Percentiles rank a stretch among this genome's conserved stretches.
These are phyloP conservation scores for Dryadula phaetusa DNA, from an alignment of 2,888 invertebrate genomes.

Conservation along the genomic window DNA sequence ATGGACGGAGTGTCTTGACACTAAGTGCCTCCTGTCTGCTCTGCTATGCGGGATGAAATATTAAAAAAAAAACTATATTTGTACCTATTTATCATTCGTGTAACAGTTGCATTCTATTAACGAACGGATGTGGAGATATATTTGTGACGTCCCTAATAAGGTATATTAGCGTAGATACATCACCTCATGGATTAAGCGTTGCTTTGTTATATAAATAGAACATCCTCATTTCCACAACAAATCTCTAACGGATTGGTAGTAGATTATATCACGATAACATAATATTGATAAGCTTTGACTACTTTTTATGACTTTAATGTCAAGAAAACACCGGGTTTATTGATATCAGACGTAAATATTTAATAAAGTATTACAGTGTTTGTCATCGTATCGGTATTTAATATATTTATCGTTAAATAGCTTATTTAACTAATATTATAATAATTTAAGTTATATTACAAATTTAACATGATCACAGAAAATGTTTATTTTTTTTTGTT, in stretches of 20 bases:
- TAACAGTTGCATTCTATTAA: not conserved
- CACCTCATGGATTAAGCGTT: constrained; percentile 9
- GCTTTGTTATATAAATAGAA: constrained; percentile 22
- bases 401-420: too few relatives aligned
- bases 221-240: constrained; percentile 7
- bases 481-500: too few relatives aligned
- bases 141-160: not conserved
- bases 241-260: not conserved
- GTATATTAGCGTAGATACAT: constrained; percentile 11
- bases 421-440: too few relatives aligned
- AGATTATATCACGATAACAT: constrained; percentile 7
- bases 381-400: too few relatives aligned
- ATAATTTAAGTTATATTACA: too few relatives aligned
- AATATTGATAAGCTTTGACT: not conserved
- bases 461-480: too few relatives aligned
- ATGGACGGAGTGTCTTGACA: too few relatives aligned
- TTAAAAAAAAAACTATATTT: not conserved
- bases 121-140: constrained; percentile 1
- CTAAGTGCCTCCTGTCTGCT: too few relatives aligned
- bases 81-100: not conserved
- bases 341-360: too few relatives aligned
- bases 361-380: too few relatives aligned
- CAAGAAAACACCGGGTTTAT: not conserved
- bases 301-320: not conserved
- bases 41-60: too few relatives aligned